These are phyloP conservation scores for Amphipyra tragopoginis DNA, from an alignment of 2,888 invertebrate species.

Conservation along the genomic window DNA sequence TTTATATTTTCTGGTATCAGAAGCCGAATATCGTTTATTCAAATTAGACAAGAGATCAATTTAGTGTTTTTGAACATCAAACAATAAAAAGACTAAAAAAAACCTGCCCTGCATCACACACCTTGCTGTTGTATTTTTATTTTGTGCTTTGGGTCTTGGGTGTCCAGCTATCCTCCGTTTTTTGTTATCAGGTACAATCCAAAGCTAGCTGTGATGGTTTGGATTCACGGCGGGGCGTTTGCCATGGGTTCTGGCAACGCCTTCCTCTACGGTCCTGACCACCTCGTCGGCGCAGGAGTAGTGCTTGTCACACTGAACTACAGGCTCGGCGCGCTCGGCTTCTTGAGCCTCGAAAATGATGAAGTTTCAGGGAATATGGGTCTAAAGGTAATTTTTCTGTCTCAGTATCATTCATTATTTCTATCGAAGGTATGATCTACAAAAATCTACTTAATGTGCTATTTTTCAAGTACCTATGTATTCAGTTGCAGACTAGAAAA, in stretches of 20 bases:
- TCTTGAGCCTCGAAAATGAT: conserved; percentile 90
- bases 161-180: not conserved
- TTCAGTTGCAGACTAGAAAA: conserved; percentile 9
- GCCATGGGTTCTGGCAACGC: conserved; percentile 91
- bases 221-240: conserved; percentile 92
- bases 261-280: conserved; percentile 91
- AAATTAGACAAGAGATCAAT: too few species aligned
- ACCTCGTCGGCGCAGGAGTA: conserved; percentile 90
- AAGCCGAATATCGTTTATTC: too few species aligned
- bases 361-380: conserved; percentile 92
- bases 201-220: conserved; percentile 91
- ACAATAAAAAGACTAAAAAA: too few species aligned
- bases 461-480: not conserved
- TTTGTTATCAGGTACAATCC: conserved; percentile 81
- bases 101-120: too few species aligned
- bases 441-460: not conserved
- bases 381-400: conserved; percentile 82
- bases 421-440: not conserved
- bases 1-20: too few species aligned
- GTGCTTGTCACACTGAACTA: conserved; percentile 92
- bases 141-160: too few species aligned
- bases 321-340: conserved; percentile 91
- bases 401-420: not conserved
- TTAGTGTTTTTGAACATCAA: too few species aligned
- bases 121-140: too few species aligned